These are phyloP conservation scores for Andrena bicolor DNA, from an alignment of 2,888 invertebrate species.

Conservation along the genomic window DNA sequence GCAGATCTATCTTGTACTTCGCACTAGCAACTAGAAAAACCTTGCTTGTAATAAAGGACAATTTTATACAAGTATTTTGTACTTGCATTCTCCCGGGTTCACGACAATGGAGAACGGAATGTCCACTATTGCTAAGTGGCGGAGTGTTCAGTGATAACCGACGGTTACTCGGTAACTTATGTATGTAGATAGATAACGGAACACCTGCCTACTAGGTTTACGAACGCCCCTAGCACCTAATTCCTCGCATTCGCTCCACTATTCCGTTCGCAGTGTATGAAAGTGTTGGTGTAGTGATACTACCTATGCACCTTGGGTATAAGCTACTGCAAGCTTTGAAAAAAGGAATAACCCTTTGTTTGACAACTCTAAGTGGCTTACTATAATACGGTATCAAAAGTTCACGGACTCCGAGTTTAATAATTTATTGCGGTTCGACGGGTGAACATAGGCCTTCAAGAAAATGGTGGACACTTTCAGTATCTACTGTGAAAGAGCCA, in stretches of 20 bases:
- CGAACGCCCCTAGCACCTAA: neutral
- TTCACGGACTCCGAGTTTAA: too few relatives aligned
- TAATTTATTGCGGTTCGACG: too few relatives aligned
- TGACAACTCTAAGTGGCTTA: too few relatives aligned
- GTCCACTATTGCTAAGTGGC: neutral
- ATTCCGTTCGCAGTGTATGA: neutral
- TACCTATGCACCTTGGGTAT: neutral
- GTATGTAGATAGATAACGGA: constrained; percentile 19
- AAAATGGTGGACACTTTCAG: too few relatives aligned
- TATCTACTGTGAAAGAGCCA: too few relatives aligned
- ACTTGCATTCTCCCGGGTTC: too few relatives aligned
- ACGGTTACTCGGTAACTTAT: constrained; percentile 9
- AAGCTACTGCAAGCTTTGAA: neutral
- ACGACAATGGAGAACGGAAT: neutral
- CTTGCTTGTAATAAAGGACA: too few relatives aligned
- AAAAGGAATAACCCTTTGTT: neutral
- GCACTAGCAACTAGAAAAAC: too few relatives aligned
- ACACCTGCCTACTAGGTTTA: constrained; percentile 6
- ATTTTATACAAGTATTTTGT: too few relatives aligned
- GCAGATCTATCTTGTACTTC: too few relatives aligned
- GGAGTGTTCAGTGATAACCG: constrained; percentile 11
- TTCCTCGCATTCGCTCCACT: neutral
- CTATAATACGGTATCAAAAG: too few relatives aligned
- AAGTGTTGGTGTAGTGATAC: neutral
- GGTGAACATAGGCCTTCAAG: too few relatives aligned